Base-by-base conservation (phyloP, 2,797 vertebrate genomes). In the Artibeus jamaicensis region DNA sequence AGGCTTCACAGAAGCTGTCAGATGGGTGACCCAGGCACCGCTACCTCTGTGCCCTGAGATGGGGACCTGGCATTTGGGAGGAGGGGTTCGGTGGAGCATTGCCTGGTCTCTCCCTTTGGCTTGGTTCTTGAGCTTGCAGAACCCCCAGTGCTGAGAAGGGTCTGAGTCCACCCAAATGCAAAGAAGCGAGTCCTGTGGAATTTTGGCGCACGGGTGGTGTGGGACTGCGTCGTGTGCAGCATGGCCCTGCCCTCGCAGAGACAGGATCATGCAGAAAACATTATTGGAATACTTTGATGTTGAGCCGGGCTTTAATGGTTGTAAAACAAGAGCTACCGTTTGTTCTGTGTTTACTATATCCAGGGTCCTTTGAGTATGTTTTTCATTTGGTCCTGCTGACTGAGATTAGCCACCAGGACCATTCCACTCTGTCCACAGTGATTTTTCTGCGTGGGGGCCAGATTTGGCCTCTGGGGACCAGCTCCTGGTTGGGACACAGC, bases 221-320 rank as follows among this genome's bases (percentile, higher is more conserved):
- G 19, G 42, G 15, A 3, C 59, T 29, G 3, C 8, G 5, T 5
- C 1, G 3, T n/a, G 10, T 2, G 18, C 37, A 15, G 18, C 48
- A 11, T 3, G 32, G 24, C 16, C n/a, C 29, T 77, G 26, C 18
- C 29, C 71, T 32, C 3, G 11, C 42, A 81, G 42, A 92, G 37
- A 67, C 4, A 14, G 81, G 55, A n/a, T 77, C 68, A 44, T 0
- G 3, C 53, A 71, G n/a, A 42, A 16, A 16, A 9, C 16, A 26
- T 12, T 26, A 32, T 22, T 2, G 16, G 29, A 19, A 34, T 16
- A 3, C 11, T 32, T 71, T 16, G 7, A 15, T 44, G 37, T 48
- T 50, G 26, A 86, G 53, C 6, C 0, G 2, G 34, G 26, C 46
- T 24, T 9, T 15, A 7, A 22, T n/a, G 48, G 81, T 57, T 21